Conservation (phyloP, 1,140 invertebrate genomes). For the Calephelis nemesis region DNA sequence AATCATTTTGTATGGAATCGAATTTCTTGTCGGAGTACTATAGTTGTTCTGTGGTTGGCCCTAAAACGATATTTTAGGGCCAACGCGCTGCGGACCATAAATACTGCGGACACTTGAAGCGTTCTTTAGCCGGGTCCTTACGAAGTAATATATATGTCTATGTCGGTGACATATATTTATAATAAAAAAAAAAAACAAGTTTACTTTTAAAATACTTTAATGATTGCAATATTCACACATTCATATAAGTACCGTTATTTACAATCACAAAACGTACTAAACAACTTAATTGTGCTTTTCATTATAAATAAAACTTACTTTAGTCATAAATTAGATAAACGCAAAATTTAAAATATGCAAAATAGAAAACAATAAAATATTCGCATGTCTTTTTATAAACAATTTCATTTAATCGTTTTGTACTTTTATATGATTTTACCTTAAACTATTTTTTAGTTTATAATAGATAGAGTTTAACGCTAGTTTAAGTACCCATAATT, state of each 20-base stretch:
- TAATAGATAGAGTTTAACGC: slow-evolving; percentile 3
- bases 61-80: too few relatives aligned
- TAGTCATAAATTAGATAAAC: slow-evolving; percentile 48
- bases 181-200: slow-evolving; percentile 21
- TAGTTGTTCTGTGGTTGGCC: too few relatives aligned
- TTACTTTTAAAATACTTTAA: slow-evolving; percentile 74
- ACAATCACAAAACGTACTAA: slow-evolving; percentile 69
- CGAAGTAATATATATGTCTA: too few relatives aligned
- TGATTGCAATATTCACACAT: slow-evolving; percentile 75
- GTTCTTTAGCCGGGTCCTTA: too few relatives aligned
- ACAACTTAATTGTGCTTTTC: slow-evolving; percentile 75
- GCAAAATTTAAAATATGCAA: slow-evolving; percentile 45
- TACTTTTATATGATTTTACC: slow-evolving; percentile 66
- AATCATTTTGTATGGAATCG: too few relatives aligned
- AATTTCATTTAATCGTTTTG: slow-evolving; percentile 50
- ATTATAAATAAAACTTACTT: slow-evolving; percentile 27
- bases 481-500: slow-evolving; percentile 3
- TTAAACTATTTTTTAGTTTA: slow-evolving; percentile 29
- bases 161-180: not conserved
- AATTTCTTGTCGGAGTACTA: too few relatives aligned
- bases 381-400: slow-evolving; percentile 46
- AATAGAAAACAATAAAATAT: slow-evolving; percentile 41
- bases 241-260: slow-evolving; percentile 65
- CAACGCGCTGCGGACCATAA: too few relatives aligned
- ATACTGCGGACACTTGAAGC: too few relatives aligned